Base-by-base conservation (phyloP, 1,140 invertebrate genomes). In the Dinothrombium tinctorium region DNA sequence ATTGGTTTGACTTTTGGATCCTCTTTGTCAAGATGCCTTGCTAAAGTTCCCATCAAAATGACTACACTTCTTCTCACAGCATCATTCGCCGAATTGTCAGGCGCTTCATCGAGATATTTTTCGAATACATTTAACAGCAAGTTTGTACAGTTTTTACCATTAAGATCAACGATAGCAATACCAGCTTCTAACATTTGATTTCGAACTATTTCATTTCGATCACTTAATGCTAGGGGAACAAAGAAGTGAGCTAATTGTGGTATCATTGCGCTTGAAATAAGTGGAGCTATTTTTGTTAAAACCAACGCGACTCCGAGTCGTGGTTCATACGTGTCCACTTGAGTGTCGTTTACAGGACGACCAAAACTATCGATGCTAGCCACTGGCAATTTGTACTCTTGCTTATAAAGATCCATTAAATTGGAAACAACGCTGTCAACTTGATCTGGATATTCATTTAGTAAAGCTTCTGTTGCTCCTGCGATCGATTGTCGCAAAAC, bases 21-120 rank as follows among this genome's bases (percentile, higher is more conserved):
- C 50, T 77, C 73, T 37, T 76, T 77, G 44, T 90, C 82, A 47
- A 99, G 70, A 69, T 98, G 89, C 26, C 80, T 69, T 2, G 90
- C 90, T 45, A 98, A 63, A 0, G 78, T 86, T 12, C 92, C 92
- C 76, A 99, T 89, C 7, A 98, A 63, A 51, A 98, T 79, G 23
- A 99, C 83, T 29, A 96, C 83, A 49, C 83, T 81, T 56, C 95
- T 84, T 29, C 90, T 70, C 21, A 90, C 78, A 5, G 76, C 74
- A 63, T 98, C 92, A 57, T 72, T 89, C 45, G 72, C 73, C n/a
- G 78, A 73, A 1, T 75, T 81, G 54, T 86, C 77, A 8, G 81
- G 80, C 4, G 82, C 80, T 56, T 76, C 76, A 52, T 87, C 77
- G 54, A 89, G 69, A 53, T 87, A 84, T 22, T 77, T 68, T 55